phyloP scores from a whole-genome alignment of 92 coral and sea anemone species.

The Parazoanthus atlanticus region DNA sequence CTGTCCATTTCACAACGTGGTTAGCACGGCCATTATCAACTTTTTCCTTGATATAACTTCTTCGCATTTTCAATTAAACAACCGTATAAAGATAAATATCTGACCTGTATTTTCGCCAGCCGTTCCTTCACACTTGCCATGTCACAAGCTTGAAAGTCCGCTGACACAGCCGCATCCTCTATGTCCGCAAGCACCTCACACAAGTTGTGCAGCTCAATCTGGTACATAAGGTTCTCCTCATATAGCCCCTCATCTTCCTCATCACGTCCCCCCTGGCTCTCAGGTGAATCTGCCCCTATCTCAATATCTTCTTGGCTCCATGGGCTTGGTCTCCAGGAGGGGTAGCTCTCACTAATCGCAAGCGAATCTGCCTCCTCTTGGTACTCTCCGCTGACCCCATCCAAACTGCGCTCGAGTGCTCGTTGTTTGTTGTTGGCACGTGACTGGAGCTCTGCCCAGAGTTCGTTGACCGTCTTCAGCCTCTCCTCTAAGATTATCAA shows the following conservation, averaged over 20 bases:
- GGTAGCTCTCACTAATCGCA: conserved; percentile 83
- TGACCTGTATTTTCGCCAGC: conserved; percentile 81
- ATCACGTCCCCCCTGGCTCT: conserved; percentile 38
- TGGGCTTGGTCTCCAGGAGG: conserved; percentile 74
- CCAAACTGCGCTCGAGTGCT: conserved; percentile 79
- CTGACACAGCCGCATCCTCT: conserved; percentile 82
- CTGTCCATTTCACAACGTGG: no score
- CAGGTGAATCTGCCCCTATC: conserved; percentile 6
- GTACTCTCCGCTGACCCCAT: conserved; percentile 36
- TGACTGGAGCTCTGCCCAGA: conserved; percentile 86
- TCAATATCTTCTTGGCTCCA: conserved; percentile 32
- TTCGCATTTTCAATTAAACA: neutral
- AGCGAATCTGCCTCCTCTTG: conserved; percentile 51
- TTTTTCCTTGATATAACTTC: conserved; percentile 8
- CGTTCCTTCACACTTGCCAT: conserved; percentile 69
- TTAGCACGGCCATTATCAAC: neutral
- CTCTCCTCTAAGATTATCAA: conserved; percentile 91
- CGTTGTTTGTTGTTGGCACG: conserved; percentile 83
- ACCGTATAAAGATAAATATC: neutral
- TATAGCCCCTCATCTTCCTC: conserved; percentile 65
- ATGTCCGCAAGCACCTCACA: conserved; percentile 87
- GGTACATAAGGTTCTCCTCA: conserved; percentile 82
- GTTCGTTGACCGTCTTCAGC: conserved; percentile 80
- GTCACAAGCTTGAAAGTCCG: conserved; percentile 73
- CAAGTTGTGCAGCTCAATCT: conserved; percentile 87